phyloP scores from a whole-genome alignment of 2,797 vertebrate genomes.

The Helicolenus hilgendorfi region DNA sequence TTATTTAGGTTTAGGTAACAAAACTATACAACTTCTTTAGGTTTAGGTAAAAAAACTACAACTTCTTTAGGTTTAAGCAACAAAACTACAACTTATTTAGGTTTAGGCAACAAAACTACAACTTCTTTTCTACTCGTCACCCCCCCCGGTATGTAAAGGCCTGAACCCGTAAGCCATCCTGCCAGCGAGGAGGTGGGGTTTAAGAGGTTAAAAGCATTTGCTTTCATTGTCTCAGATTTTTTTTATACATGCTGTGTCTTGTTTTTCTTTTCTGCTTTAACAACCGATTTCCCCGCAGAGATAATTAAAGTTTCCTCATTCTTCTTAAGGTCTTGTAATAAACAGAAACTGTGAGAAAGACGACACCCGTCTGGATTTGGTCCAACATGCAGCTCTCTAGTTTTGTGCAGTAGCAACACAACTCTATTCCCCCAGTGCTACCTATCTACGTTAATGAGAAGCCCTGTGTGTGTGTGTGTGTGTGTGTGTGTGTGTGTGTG shows the following conservation, averaged over 20 bases:
- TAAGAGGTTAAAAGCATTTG: background rate
- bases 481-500: background rate
- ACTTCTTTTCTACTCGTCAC: too few species aligned
- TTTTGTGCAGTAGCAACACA: slow-evolving; percentile 33
- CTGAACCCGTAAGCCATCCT: fast-evolving
- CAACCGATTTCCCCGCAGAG: slow-evolving; percentile 42
- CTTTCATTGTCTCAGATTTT: background rate
- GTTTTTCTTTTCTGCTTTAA: slow-evolving; percentile 1
- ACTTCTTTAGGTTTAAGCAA: too few species aligned
- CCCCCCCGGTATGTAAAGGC: too few species aligned
- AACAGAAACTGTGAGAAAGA: slow-evolving; percentile 23
- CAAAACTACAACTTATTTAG: too few species aligned
- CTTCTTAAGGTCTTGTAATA: slow-evolving; percentile 9
- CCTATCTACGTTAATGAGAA: slow-evolving; percentile 20
- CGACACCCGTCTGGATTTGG: slow-evolving; percentile 42
- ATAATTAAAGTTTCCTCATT: slow-evolving; percentile 49
- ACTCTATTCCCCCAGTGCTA: slow-evolving; percentile 3
- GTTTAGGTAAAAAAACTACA: too few species aligned
- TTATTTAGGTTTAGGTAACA: too few species aligned
- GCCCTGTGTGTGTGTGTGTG: background rate
- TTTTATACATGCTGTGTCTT: background rate
- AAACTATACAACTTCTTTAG: too few species aligned
- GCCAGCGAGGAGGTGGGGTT: fast-evolving
- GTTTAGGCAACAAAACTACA: too few species aligned
- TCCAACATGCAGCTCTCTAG: slow-evolving; percentile 24